Evolutionary conservation across 2,797 vertebrate species (phyloP).

Genomic region (Momotus momota): DNA sequence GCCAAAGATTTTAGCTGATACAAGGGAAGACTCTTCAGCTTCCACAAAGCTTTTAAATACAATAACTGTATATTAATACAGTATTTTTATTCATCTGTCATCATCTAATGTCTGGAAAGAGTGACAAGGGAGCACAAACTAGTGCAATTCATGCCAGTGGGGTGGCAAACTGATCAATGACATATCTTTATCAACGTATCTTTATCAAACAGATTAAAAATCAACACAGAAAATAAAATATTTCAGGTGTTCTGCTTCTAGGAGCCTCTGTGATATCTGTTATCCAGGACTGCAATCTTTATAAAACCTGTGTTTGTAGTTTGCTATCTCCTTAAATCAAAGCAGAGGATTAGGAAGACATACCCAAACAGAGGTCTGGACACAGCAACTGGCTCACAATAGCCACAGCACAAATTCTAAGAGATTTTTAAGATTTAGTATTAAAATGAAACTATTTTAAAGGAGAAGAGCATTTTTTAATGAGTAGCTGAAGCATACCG

Average conservation of each 20-base stretch:
- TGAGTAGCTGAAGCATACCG: constrained; percentile 3
- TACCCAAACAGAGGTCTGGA: background rate
- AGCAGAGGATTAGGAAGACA: background rate
- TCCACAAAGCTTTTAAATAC: background rate
- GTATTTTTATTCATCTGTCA: background rate
- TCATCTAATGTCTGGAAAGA: background rate
- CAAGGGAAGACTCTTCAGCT: background rate
- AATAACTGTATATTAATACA: background rate
- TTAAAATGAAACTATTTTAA: background rate
- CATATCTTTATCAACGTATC: background rate
- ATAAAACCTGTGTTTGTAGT: background rate
- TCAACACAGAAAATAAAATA: background rate
- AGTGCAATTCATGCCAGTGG: background rate
- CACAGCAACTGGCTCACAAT: background rate
- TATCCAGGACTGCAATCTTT: background rate
- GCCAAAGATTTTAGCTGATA: background rate
- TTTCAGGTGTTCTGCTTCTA: background rate
- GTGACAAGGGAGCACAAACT: background rate
- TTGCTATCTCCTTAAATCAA: background rate
- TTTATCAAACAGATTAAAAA: background rate
- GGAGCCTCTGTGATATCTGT: background rate
- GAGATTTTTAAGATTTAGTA: background rate
- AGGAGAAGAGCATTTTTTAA: constrained; percentile 3
- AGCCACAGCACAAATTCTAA: background rate
- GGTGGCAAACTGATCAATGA: background rate